Base-by-base conservation (phyloP, 2,797 vertebrate genomes). In the Mus caroli region DNA sequence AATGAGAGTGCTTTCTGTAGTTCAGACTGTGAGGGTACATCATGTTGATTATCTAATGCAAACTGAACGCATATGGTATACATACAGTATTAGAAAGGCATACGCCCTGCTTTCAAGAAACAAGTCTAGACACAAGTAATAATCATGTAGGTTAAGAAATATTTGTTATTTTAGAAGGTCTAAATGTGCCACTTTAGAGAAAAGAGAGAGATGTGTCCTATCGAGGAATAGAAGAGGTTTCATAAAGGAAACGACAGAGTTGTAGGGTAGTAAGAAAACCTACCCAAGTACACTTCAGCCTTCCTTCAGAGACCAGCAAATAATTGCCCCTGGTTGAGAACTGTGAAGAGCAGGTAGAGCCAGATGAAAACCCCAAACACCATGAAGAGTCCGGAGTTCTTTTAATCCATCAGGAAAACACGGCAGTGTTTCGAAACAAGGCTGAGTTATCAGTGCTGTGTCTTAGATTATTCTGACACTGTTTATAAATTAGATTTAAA, bases 101-200 rank as follows among this genome's bases (percentile, higher is more conserved):
- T 52, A 75, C 13, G 28, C 14, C 58, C 52, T 77, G 40, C 28
- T 75, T 73, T 90, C 11, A 95, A 69, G 40, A 95, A 80, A 34
- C 73, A 69, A 73, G 19, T 69, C 20, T 75, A 3, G 54, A 84
- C 0, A 37, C 34, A 80, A 91, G 64, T 76, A 91, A 88, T n/a
- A 84, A 52, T 26, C n/a, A 46, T 26, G 4, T 82, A 82, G 88
- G 58, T 52, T 52, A 87, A 64, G 96, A 96, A 96, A 84, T 56
- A 87, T 40, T 64, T 95, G 28, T 80, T 88, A 43, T 92, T 80
- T 52, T 64, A 73, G 37, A 91, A 26, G 12, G 1, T 85, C 34
- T 85, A 76, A 92, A 82, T 92, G 34, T 92, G 37, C 2, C 20
- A 84, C 43, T 88, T 76, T 56, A 94, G 58, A 84, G 50, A 83